Evolutionary conservation across 2,797 vertebrate genomes (phyloP).

Genomic region (Chaetodon trifasciatus): DNA sequence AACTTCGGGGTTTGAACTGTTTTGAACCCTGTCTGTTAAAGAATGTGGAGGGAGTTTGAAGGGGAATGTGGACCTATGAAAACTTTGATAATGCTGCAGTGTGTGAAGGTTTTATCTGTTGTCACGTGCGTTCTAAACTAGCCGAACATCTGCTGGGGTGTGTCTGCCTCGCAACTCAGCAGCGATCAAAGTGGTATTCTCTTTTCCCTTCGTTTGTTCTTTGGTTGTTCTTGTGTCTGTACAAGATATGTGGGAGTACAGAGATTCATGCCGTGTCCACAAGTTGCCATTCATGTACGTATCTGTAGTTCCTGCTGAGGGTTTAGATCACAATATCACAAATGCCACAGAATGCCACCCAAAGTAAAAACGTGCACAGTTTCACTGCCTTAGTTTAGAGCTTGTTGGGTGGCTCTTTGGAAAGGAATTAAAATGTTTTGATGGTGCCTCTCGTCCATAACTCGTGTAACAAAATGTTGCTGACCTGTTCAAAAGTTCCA

Average conservation of each 20-base stretch:
- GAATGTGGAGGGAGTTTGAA: slow-evolving; percentile 21
- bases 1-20: slow-evolving; percentile 4
- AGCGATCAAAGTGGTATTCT: slow-evolving; percentile 9
- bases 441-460: background rate
- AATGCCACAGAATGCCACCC: background rate
- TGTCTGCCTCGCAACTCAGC: slow-evolving; percentile 14
- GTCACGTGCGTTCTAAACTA: slow-evolving; percentile 17
- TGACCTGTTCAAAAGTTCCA: slow-evolving; percentile 1
- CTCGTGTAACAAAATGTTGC: background rate
- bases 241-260: slow-evolving; percentile 24
- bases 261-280: slow-evolving; percentile 16
- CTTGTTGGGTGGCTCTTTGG: background rate
- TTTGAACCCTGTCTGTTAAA: background rate
- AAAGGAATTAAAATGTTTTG: background rate
- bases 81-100: slow-evolving; percentile 25
- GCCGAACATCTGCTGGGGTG: slow-evolving; percentile 46
- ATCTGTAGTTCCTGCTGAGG: background rate
- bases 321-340: slow-evolving; percentile 4
- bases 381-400: background rate
- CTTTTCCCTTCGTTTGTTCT: slow-evolving; percentile 24
- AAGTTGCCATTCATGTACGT: background rate
- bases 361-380: background rate
- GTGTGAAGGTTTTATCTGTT: slow-evolving; percentile 18
- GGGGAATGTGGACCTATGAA: slow-evolving; percentile 2
- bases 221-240: slow-evolving; percentile 6